Base-by-base conservation (phyloP, 2,113 vertebrate genomes). In the Macrotis lagotis region DNA sequence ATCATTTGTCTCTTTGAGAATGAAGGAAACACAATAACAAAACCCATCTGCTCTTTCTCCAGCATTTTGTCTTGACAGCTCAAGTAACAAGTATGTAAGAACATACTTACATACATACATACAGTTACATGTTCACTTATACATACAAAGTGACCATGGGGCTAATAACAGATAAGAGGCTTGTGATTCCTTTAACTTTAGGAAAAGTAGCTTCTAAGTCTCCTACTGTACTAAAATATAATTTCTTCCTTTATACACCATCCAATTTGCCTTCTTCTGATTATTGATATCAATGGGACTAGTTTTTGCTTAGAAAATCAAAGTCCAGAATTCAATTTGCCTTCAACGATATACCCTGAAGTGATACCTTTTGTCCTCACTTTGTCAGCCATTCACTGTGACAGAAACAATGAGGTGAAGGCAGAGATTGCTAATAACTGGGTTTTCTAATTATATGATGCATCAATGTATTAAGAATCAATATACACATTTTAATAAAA, bases 341-440 rank as follows among this genome's bases (percentile, higher is more conserved):
- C 88, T 95, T 96, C 91, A 55, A 95, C 95, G 90, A 95, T 91
- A 94, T 95, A 44, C 74, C 92, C 90, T 83, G 95, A 97, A 49
- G 92, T 93, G 94, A 83, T 50, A 93, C 93, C 47, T 95, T 47
- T 51, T 97, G 92, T 98, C 96, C 94, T 96, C 91, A 98, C 97
- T 97, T 98, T 98, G 96, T 97, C 97, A 92, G 95, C 97, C 83
- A 49, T 96, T 97, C 96, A 95, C 93, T 95, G 66, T 96, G 88
- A 93, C 47, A n/a, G 26, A 94, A 94, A 96, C 95, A 97, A 96
- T 92, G 95, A 7, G 96, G 96, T 5, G 93, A 97, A 96, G 96
- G 90, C 0, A 1, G 92, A 96, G 93, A 93, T 51, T 92, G 93
- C 94, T 98, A 97, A 98, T 97, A 92, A 95, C 88, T 74, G 51